A percentile compares a stretch with the other conserved stretches of the same genome.
These are phyloP conservation scores for Meganola albula DNA, from an alignment of 2,888 invertebrate species.

Conservation along the genomic window DNA sequence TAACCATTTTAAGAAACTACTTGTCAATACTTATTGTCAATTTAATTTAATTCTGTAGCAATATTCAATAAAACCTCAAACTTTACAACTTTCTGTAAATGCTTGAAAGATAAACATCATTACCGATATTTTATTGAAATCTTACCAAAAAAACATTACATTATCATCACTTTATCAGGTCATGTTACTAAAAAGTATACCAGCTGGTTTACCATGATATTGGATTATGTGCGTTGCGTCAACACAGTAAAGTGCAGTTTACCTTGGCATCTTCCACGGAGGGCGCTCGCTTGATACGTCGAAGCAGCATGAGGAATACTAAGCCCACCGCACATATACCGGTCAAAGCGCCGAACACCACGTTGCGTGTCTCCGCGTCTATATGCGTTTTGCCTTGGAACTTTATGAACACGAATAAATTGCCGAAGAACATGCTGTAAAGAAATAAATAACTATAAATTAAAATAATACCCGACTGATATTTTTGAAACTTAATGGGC, in stretches of 20 bases:
- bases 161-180: constrained; percentile 10
- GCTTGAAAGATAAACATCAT: constrained; percentile 1
- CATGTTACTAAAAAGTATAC: constrained; percentile 15
- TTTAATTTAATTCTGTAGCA: too few species aligned
- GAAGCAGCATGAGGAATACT: constrained; percentile 80
- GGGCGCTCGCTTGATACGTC: constrained; percentile 70
- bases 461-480: too few species aligned
- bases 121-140: constrained; percentile 3
- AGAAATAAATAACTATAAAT: constrained; percentile 5
- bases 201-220: constrained; percentile 17
- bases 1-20: too few species aligned
- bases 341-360: constrained; percentile 89
- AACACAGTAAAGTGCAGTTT: constrained; percentile 16
- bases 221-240: constrained; percentile 10
- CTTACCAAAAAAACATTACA: constrained; percentile 21
- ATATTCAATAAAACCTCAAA: too few species aligned
- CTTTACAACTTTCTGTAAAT: too few species aligned
- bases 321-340: constrained; percentile 85
- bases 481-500: too few species aligned
- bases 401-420: constrained; percentile 94
- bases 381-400: constrained; percentile 90
- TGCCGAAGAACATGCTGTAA: constrained; percentile 95
- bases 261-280: constrained; percentile 65
- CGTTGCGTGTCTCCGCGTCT: constrained; percentile 81
- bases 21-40: too few species aligned